phyloP scores from a whole-genome alignment of 2,888 invertebrate species.

The Drosophila mimica region DNA sequence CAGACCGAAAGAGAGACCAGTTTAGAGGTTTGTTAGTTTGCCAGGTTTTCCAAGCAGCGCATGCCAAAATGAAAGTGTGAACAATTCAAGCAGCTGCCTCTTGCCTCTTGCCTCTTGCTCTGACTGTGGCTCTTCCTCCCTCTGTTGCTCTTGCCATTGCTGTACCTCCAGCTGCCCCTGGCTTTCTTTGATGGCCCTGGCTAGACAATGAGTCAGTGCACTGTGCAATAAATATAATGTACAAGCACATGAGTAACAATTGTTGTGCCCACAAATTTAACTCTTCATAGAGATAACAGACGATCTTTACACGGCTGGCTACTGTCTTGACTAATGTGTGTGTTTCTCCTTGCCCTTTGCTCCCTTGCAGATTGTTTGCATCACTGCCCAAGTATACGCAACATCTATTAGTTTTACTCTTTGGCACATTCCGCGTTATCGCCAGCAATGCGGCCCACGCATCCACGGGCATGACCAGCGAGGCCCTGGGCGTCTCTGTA shows the following conservation, averaged over 20 bases:
- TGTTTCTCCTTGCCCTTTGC: slow-evolving; percentile 34
- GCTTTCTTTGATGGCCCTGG: slow-evolving; percentile 61
- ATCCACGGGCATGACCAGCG: slow-evolving; percentile 97
- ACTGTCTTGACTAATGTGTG: slow-evolving; percentile 46
- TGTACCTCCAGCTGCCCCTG: not conserved
- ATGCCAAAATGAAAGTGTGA: slow-evolving; percentile 79
- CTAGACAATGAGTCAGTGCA: slow-evolving; percentile 68
- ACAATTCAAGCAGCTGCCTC: slow-evolving; percentile 54
- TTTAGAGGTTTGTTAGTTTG: slow-evolving; percentile 47
- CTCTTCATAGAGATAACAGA: slow-evolving; percentile 37
- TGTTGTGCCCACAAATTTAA: slow-evolving; percentile 14
- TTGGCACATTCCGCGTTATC: slow-evolving; percentile 98
- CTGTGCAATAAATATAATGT: slow-evolving; percentile 63
- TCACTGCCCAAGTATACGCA: slow-evolving; percentile 96
- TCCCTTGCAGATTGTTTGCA: slow-evolving; percentile 90
- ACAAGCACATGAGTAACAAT: slow-evolving; percentile 54
- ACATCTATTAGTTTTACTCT: slow-evolving; percentile 95
- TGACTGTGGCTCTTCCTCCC: slow-evolving; percentile 19
- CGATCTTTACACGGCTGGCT: slow-evolving; percentile 51
- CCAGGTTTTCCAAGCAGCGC: slow-evolving; percentile 50
- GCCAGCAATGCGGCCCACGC: slow-evolving; percentile 96
- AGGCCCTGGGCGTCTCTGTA: slow-evolving; percentile 97
- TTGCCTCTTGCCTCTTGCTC: slow-evolving; percentile 16
- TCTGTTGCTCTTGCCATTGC: slow-evolving; percentile 13
- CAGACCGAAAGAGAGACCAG: slow-evolving; percentile 33